Conservation (phyloP, 2,113 vertebrate species). For the Bujurquina vittata region DNA sequence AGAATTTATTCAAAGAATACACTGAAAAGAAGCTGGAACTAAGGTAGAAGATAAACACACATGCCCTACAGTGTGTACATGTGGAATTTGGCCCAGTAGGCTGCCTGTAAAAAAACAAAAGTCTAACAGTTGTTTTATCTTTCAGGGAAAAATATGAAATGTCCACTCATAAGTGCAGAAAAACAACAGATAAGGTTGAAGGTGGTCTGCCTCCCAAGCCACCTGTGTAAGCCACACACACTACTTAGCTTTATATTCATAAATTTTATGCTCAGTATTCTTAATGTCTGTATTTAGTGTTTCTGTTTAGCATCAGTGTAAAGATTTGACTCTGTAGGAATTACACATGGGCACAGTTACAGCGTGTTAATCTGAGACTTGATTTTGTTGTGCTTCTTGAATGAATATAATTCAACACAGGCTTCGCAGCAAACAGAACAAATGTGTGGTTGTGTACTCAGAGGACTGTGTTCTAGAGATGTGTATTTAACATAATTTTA, state of each 20-base stretch:
- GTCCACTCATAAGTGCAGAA: accelerated
- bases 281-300: neutral
- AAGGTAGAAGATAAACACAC: slow-evolving; percentile 22
- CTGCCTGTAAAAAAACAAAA: accelerated
- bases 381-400: neutral
- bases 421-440: no score
- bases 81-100: neutral
- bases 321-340: neutral
- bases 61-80: neutral
- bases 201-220: slow-evolving; percentile 34
- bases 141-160: slow-evolving; percentile 6
- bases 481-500: neutral
- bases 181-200: neutral
- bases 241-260: neutral
- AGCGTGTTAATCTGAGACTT: neutral
- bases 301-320: neutral
- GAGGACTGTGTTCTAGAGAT: neutral
- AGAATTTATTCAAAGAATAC: neutral
- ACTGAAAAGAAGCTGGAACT: neutral
- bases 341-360: neutral
- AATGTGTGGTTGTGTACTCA: no score
- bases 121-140: slow-evolving; percentile 6
- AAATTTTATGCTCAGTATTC: neutral
- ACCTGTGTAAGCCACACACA: slow-evolving; percentile 27
- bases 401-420: no score